Conservation (phyloP, 2,888 invertebrate species). For the Choreutis nemorana region DNA sequence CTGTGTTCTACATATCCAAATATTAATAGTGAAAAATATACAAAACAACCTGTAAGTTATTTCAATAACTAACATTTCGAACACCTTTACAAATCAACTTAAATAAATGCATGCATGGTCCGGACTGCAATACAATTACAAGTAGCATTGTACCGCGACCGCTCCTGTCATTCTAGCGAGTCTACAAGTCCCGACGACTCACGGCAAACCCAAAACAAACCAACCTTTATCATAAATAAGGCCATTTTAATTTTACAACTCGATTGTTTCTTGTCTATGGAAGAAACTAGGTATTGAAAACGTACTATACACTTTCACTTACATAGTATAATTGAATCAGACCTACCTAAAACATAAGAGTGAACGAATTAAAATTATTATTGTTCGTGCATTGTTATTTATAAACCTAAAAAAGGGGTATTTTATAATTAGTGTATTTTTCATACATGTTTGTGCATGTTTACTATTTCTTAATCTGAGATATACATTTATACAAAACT, state of each 20-base stretch:
- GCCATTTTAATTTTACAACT: slow-evolving; percentile 37
- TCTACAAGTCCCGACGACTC: slow-evolving; percentile 23
- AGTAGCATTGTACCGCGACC: slow-evolving; percentile 13
- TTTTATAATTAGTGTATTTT: slow-evolving; percentile 35
- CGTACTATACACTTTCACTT: slow-evolving; percentile 60
- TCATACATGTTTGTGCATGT: slow-evolving; percentile 55
- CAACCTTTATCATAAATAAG: slow-evolving; percentile 36
- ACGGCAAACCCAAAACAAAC: slow-evolving; percentile 13
- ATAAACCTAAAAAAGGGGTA: slow-evolving; percentile 25
- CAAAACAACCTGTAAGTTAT: too few relatives aligned
- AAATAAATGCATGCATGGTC: too few relatives aligned
- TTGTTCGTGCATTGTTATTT: slow-evolving; percentile 35
- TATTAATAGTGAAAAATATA: too few relatives aligned
- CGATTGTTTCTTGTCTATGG: slow-evolving; percentile 30
- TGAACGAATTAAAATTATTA: slow-evolving; percentile 33
- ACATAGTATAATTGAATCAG: slow-evolving; percentile 54
- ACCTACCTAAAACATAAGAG: slow-evolving; percentile 55
- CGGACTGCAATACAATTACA: too few relatives aligned
- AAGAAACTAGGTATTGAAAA: slow-evolving; percentile 32
- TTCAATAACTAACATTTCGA: too few relatives aligned
- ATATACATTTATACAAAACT: slow-evolving; percentile 49
- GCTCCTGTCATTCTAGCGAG: slow-evolving; percentile 55
- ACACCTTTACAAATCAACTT: too few relatives aligned
- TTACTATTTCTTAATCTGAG: slow-evolving; percentile 36
- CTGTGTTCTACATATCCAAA: too few relatives aligned